Evolutionary conservation across 2,797 vertebrate genomes (phyloP), one percentile per base, ranked within the genome.

Genomic region (Botia kubotai): DNA sequence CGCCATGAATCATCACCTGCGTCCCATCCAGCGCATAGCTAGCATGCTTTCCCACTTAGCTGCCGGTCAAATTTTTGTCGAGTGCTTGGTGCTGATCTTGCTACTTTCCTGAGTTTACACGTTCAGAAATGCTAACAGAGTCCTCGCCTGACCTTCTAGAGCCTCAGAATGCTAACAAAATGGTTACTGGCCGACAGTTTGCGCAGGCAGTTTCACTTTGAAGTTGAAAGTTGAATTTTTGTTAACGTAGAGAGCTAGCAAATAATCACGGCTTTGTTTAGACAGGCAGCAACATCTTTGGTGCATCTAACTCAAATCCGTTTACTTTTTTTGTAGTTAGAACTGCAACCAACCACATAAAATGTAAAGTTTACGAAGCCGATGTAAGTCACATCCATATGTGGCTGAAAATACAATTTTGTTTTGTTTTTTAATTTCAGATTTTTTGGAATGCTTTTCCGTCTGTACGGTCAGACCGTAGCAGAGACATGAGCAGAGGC

Each of bases 1-100:
- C 88, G 91, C 83, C 81, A 86, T 87, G 87, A 88, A 88, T 87
- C 85, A 84, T 88, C 82, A 69, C 86, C 84, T 86, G 84, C 69
- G 75, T 87, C 16, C 76, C 82, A 67, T 87, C 65, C 71, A 75
- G 87, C 83, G 50, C 77, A 89, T 89, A 85, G 80, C 84, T 84
- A 68, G 73, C 83, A 86, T 89, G 87, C 87, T 86, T 88, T 50
- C 77, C 33, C 72, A 75, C 74, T 55, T 70, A 75, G 72, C 77
- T 36, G 55, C 71, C 53, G 57, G 72, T 57, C 12, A 52, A 16
- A 14, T 57, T 63, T 75, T 72, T 19, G 36, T 23, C 17, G 23
- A 8, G 57, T 57, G 43, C 50, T 55, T n/a, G 16, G 58, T 76
- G 82, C 82, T 84, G 72, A 84, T 78, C 83, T 86, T 62, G 75